phyloP scores from a whole-genome alignment of 1,140 invertebrate species.

The Stegodyphus mimosarum region DNA sequence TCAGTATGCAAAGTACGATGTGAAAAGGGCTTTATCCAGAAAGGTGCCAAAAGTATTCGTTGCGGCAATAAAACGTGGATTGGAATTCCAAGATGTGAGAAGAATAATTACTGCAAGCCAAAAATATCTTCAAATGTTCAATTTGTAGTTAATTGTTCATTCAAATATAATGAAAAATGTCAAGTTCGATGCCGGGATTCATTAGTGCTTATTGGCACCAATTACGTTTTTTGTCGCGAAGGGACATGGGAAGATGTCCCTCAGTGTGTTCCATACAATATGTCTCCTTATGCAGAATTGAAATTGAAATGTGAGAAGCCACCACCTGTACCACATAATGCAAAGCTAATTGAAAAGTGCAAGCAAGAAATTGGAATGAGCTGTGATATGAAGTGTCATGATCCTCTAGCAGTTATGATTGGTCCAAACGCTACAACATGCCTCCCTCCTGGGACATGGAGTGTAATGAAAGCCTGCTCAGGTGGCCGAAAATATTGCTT shows the following conservation, averaged over 20 bases:
- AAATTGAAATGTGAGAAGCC: neutral
- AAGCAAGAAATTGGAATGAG: neutral
- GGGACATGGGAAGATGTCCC: neutral
- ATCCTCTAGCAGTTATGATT: neutral
- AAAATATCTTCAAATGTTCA: neutral
- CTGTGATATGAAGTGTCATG: neutral
- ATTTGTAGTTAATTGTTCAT: neutral
- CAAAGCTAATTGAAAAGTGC: neutral
- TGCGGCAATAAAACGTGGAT: conserved; percentile 6
- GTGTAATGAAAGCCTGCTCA: neutral
- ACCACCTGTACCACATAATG: neutral
- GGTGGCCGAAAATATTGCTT: neutral
- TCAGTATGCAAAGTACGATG: conserved; percentile 5
- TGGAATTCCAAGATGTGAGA: neutral
- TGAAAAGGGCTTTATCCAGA: neutral
- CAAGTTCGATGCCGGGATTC: neutral
- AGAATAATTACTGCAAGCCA: neutral
- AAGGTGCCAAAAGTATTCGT: neutral
- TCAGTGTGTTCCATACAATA: neutral
- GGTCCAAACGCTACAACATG: neutral
- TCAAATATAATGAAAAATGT: neutral
- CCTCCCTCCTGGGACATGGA: neutral
- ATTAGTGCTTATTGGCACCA: neutral
- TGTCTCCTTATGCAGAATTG: neutral
- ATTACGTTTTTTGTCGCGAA: neutral